Base-by-base conservation (phyloP, 1,140 invertebrate species). In the Zaprionus africanus region DNA sequence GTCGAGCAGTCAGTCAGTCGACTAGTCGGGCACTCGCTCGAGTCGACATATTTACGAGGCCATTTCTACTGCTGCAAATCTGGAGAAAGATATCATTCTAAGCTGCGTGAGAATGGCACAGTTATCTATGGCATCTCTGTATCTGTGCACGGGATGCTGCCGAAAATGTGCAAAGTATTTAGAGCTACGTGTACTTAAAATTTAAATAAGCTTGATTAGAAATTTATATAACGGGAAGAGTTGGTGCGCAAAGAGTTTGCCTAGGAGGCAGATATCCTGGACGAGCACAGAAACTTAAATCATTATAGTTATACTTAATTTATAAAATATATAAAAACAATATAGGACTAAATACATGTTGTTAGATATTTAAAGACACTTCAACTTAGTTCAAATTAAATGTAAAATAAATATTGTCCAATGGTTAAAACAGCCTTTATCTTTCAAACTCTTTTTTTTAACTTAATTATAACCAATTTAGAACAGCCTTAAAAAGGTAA, bases 91-190 rank as follows among this genome's bases (percentile, higher is more conserved):
- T 72, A 82, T 68, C 41, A 62, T 62, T 57, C 66, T 83, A 87
- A 87, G 84, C 84, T 81, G 81, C 84, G 84, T 87, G 84, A 87
- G 84, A 87, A 87, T 78, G 84, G 54, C 84, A 81, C 80, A 80
- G 72, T 82, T 75, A 75, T 86, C 54, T 66, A 19, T 31, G 72
- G 79, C 58, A 75, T 86, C 54, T 66, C 17, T 46, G 19, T 56
- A 22, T 28, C 53, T 53, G n/a, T 31, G 65, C 64, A 46, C 56
- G 66, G 61, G 54, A 81, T 41, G 62, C 24, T 49, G 46, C 58
- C 63, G 57, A 59, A 69, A 78, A 51, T n/a, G 15, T 54, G 22
- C 28, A 75, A 69, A 75, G 69, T 68, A 62, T 1, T 17, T 9
- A 36, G 17, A 64, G 59, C 43, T 43, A 58, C 54, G 54, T 71